Evolutionary conservation across 2,113 vertebrate species (phyloP).

Genomic region (Hyperoodon ampullatus): DNA sequence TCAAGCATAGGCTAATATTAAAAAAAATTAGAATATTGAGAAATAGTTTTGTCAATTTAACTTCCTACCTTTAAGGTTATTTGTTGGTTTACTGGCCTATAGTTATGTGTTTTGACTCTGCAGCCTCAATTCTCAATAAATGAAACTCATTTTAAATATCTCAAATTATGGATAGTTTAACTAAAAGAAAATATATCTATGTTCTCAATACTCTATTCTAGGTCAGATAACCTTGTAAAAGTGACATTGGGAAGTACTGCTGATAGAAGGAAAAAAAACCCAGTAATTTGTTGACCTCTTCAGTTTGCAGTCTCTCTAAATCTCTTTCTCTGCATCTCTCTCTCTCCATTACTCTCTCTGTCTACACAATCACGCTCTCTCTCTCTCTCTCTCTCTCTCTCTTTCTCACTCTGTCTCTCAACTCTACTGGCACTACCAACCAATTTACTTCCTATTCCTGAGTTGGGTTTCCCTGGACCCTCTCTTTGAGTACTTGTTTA

Average conservation of each 20-base stretch:
- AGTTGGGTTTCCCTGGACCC: not conserved
- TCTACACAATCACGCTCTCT: not conserved
- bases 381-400: not conserved
- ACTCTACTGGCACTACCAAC: not conserved
- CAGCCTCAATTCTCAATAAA: not conserved
- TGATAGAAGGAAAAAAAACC: not conserved
- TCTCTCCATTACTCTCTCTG: not conserved
- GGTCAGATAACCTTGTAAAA: not conserved
- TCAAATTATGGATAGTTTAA: not conserved
- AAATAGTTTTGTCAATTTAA: not conserved
- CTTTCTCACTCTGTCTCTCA: not conserved
- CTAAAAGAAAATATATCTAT: not conserved
- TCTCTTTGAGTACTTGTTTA: not conserved
- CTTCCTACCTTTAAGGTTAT: not conserved
- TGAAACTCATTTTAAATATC: not conserved
- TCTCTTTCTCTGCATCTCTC: not conserved
- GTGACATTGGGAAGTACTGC: not conserved
- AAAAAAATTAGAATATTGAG: not conserved
- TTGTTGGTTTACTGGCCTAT: not conserved
- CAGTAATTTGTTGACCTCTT: not conserved
- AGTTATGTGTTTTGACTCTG: not conserved
- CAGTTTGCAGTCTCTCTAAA: not conserved
- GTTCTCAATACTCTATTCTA: not conserved
- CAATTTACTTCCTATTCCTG: not conserved
- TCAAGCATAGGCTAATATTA: not conserved